Conservation (phyloP, 2,888 invertebrate species). For the Lottia scabra region DNA sequence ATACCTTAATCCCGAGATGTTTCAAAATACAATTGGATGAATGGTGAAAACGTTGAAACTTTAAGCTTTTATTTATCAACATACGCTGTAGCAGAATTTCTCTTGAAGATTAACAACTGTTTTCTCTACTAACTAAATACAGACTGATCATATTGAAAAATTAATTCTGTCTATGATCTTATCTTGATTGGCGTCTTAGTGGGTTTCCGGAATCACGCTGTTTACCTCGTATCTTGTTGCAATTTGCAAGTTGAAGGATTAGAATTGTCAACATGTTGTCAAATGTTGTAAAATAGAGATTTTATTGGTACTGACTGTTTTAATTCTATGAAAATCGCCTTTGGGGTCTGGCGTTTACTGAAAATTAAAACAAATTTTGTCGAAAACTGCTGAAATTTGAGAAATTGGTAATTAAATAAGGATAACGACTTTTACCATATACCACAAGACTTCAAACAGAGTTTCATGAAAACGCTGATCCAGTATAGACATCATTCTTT, state of each 20-base stretch:
- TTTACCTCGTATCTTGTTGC: slow-evolving; percentile 1
- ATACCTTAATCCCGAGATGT: not conserved
- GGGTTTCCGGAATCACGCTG: slow-evolving; percentile 1
- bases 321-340: not conserved
- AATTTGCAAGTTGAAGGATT: not conserved
- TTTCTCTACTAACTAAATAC: not conserved
- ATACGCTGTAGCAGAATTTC: not conserved
- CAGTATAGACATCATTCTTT: no score
- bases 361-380: not conserved
- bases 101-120: not conserved
- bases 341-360: not conserved
- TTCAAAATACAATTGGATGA: not conserved
- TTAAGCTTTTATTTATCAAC: not conserved
- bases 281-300: not conserved
- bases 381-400: not conserved
- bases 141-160: not conserved
- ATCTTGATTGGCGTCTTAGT: not conserved
- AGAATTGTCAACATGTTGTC: slow-evolving; percentile 6
- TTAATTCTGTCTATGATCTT: not conserved
- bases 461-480: no score
- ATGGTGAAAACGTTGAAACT: not conserved
- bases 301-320: not conserved
- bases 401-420: not conserved
- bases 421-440: no score
- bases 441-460: no score